A percentile compares a stretch with the other conserved stretches of the same genome.
phyloP scores from a whole-genome alignment of 2,888 invertebrate genomes.

The Aricia artaxerxes region DNA sequence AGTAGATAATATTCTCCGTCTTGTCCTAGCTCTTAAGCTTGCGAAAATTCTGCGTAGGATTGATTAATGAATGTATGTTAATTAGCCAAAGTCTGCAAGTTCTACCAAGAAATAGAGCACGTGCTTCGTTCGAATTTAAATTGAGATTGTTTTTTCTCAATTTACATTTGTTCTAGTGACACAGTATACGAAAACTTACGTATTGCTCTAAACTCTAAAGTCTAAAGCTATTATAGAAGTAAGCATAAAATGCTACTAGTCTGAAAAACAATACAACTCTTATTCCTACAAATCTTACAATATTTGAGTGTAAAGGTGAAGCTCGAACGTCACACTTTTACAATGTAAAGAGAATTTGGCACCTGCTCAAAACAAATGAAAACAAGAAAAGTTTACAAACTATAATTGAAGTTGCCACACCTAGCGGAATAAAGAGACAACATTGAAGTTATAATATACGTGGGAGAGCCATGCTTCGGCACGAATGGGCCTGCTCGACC shows the following conservation, averaged over 20 bases:
- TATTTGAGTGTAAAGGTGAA: conserved; percentile 47
- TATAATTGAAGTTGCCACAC: conserved; percentile 35
- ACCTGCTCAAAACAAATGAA: conserved; percentile 52
- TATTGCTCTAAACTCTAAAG: not conserved
- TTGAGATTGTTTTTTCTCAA: not conserved
- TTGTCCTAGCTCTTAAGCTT: not conserved
- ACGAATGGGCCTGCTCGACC: no score
- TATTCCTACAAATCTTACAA: conserved; percentile 36
- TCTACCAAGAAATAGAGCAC: not conserved
- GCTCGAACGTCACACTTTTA: conserved; percentile 41
- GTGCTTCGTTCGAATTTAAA: not conserved
- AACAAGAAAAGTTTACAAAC: conserved; percentile 44
- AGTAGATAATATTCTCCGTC: not conserved
- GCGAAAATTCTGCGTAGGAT: not conserved
- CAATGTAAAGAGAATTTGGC: conserved; percentile 50
- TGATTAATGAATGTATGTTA: conserved; percentile 15
- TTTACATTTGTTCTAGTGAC: not conserved
- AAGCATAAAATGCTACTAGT: no score
- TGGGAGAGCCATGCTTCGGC: no score
- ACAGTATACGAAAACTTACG: not conserved
- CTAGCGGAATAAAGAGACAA: conserved; percentile 29
- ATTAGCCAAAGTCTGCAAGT: not conserved
- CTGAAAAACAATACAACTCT: not conserved
- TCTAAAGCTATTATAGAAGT: not conserved
- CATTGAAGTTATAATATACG: conserved; percentile 5